Percentiles rank a stretch among this genome's conserved stretches.
Evolutionary conservation across 2,888 invertebrate genomes (phyloP).

Genomic region (Cerastis rubricosa): DNA sequence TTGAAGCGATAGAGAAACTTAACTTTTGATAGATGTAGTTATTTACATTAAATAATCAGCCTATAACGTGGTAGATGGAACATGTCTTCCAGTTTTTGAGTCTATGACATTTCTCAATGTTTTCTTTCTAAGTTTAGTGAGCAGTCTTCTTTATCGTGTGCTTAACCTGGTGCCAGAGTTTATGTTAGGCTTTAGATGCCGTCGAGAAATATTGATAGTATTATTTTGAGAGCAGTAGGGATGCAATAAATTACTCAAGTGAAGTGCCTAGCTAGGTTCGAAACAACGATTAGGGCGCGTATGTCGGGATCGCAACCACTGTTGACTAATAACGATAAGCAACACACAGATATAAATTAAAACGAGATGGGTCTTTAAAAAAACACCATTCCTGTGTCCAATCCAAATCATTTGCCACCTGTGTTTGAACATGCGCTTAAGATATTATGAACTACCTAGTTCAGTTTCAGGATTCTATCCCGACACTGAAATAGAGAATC

Average conservation of each 20-base stretch:
- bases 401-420: background rate
- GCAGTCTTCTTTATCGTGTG: background rate
- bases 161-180: too few species aligned
- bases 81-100: background rate
- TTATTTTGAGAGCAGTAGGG: background rate
- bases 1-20: background rate
- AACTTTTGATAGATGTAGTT: background rate
- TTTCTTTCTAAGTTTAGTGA: background rate
- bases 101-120: background rate
- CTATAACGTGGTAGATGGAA: background rate
- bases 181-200: too few species aligned
- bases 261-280: background rate
- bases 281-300: background rate
- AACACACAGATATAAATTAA: background rate
- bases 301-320: background rate
- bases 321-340: background rate
- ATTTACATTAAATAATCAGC: background rate
- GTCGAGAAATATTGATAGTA: too few species aligned
- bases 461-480: slow-evolving; percentile 50
- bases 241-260: background rate
- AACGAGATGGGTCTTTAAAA: background rate
- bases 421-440: slow-evolving; percentile 7
- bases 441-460: slow-evolving; percentile 28
- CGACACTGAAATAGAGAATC: slow-evolving; percentile 51
- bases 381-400: background rate